Base-by-base conservation (phyloP, 1,140 invertebrate genomes). In the Apis cerana region DNA sequence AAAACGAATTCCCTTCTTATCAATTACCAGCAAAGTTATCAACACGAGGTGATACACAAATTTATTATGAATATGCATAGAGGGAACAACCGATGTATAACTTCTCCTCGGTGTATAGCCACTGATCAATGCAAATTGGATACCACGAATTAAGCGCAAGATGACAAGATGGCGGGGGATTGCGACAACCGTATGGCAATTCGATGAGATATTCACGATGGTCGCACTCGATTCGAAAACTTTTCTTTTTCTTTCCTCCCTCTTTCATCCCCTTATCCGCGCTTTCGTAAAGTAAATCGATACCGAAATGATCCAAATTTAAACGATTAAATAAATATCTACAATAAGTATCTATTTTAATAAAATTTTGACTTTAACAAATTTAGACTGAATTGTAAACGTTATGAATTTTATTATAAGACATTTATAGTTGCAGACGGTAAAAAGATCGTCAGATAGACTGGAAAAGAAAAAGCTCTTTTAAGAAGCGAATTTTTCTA, bases 41-140 rank as follows among this genome's bases (percentile, higher is more conserved):
- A 21, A 13, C 1, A 0, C 43, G 23, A 33, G 15, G 17, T n/a
- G 74, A 15, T 21, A 64, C 33, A 68, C 48, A 70, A 59, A 78
- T 58, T 59, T 58, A 58, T 61, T 59, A 78, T 69, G 76, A 78
- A 78, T 78, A 78, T 78, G 76, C 54, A 78, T 78, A 67, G n/a
- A 67, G 33, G 33, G 33, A 43, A 43, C 33, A 61, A 13, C 10
- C 23, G n/a, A 19, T 52, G 76, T 70, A n/a, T n/a, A 80, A 74
- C 59, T 62, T 64, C 58, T 48, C 59, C 17, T 17, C 33, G 9
- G 23, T 13, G 52, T n/a, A 50, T 65, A 71, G 21, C 67, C 72
- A 9, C 43, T 68, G 78, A 84, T 75, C 64, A 84, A 70, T 75
- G 82, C 65, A 79, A 80, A 84, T 84, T 74, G 70, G 54, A 81